Evolutionary conservation across 2,113 vertebrate species (phyloP).

Genomic region (Perca flavescens): DNA sequence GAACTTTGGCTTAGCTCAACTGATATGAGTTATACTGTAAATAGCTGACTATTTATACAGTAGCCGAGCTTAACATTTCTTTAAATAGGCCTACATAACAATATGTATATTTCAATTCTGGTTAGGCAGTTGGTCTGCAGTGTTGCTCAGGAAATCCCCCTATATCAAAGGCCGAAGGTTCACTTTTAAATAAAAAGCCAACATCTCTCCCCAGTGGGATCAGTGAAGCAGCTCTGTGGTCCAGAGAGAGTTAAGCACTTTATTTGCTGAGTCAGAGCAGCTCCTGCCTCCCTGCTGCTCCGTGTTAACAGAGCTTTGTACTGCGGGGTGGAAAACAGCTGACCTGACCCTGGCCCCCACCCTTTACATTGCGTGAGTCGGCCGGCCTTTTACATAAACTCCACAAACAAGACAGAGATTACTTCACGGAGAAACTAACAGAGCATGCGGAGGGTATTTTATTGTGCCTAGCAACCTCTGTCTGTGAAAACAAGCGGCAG

Average conservation of each 20-base stretch:
- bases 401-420: constrained; percentile 2
- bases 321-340: constrained; percentile 20
- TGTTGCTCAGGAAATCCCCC: background rate
- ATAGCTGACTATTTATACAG: background rate
- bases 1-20: background rate
- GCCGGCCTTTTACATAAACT: constrained; percentile 4
- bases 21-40: background rate
- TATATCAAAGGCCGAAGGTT: background rate
- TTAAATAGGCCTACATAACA: background rate
- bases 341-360: constrained; percentile 22
- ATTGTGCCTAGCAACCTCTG: constrained; percentile 1
- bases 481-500: background rate
- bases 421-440: background rate
- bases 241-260: constrained; percentile 38
- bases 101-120: background rate
- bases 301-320: constrained; percentile 46
- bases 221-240: constrained; percentile 12
- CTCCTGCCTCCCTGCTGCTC: constrained; percentile 27
- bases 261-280: constrained; percentile 67
- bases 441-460: background rate
- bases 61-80: background rate
- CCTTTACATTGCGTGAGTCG: constrained; percentile 18
- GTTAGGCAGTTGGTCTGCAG: background rate
- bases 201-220: background rate
- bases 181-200: background rate